Base-by-base conservation (phyloP, 2,113 vertebrate genomes). In the Halcyon malimbica region DNA sequence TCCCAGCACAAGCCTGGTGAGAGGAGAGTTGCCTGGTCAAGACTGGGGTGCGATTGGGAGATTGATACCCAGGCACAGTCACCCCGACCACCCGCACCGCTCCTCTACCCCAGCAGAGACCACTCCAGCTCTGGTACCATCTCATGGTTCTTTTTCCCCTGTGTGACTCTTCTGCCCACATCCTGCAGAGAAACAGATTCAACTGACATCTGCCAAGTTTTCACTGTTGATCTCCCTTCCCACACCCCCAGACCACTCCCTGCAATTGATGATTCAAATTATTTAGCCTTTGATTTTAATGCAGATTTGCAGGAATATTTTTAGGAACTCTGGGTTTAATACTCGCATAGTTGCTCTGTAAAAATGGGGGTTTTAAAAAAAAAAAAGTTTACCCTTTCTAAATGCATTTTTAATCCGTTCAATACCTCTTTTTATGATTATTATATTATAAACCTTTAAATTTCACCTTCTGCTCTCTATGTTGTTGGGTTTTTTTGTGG, bases 201-300 rank as follows among this genome's bases (percentile, higher is more conserved):
- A 35, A 44, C 11, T 59, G 37, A 69, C 71, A 71, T 44, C 39
- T 46, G 21, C 33, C 57, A 33, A 24, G 15, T 67, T 76, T 82
- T 51, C 63, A 54, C 50, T 26, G 16, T 3, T 37, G 37, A 50
- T 24, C 37, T 62, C 29, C 70, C 57, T 62, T 56, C 48, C 48
- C 0, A 4, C 31, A 53, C 19, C 13, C 44, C 28, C 35, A 37
- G 71, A 44, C 57, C 35, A 26, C 69, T 67, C 46, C 35, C 48
- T 68, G 60, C 31, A 71, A 37, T 2, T 26, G 48, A 48, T 57
- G 63, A 20, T 39, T 41, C 11, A 10, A 13, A 69, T 12, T 48
- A 69, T 14, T 48, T 33, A 64, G 90, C 65, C 92, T 97, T 94
- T 75, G 83, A 86, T 96, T 86, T 83, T 65, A 69, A 57, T 35